Conservation (phyloP, 1,140 invertebrate genomes). For the Bombus sylvicola region DNA sequence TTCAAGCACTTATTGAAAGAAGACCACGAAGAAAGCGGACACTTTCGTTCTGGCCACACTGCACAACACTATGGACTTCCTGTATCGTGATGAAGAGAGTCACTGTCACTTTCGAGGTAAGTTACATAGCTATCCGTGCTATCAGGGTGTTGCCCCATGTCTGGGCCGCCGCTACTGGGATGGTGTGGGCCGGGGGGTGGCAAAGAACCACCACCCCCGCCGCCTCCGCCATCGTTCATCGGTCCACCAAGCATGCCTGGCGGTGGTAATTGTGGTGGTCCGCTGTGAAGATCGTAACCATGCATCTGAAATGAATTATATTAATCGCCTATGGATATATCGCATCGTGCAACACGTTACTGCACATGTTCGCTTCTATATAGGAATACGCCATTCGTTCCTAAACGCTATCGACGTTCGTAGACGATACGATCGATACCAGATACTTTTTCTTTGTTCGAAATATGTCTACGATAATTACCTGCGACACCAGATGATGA, state of each 20-base stretch:
- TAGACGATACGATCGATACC: no score
- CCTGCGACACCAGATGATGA: constrained; percentile 97
- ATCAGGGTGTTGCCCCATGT: constrained; percentile 88
- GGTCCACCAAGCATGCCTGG: constrained; percentile 80
- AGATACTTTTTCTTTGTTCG: no score
- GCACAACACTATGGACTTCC: constrained; percentile 85
- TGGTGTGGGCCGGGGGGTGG: constrained; percentile 86
- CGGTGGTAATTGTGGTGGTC: constrained; percentile 82
- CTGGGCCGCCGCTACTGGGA: constrained; percentile 74
- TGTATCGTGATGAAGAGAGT: constrained; percentile 84
- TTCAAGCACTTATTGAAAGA: constrained; percentile 55
- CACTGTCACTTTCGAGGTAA: constrained; percentile 92
- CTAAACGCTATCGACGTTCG: no score
- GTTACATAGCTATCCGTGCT: constrained; percentile 94
- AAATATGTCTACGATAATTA: constrained; percentile 79
- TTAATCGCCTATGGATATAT: not conserved
- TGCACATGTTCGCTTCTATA: no score
- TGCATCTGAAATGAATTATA: constrained; percentile 88
- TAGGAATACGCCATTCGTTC: no score
- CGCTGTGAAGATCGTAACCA: constrained; percentile 89
- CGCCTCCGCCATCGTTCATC: constrained; percentile 73
- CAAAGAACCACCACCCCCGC: constrained; percentile 73
- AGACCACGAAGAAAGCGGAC: constrained; percentile 59
- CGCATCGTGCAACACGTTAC: not conserved
- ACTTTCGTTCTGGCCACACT: constrained; percentile 54